Evolutionary conservation across 1,140 invertebrate genomes (phyloP).

Genomic region (Zaprionus tsacasi): DNA sequence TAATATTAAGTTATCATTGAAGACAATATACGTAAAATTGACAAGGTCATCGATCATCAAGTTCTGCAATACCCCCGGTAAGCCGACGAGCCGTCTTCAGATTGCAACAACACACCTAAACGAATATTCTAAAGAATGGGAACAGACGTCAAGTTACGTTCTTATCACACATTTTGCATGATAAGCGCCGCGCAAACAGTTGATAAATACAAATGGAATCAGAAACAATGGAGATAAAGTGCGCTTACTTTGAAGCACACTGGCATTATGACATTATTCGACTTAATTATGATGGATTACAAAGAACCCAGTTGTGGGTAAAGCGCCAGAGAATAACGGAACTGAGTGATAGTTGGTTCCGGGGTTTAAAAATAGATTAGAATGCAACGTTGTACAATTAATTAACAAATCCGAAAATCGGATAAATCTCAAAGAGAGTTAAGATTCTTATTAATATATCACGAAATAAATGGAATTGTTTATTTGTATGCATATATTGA

Average conservation of each 20-base stretch:
- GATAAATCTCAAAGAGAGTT: background rate
- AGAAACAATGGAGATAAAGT: slow-evolving; percentile 47
- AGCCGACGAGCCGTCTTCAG: slow-evolving; percentile 24
- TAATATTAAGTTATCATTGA: background rate
- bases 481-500: background rate
- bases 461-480: background rate
- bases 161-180: slow-evolving; percentile 31
- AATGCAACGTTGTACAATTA: background rate
- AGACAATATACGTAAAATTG: slow-evolving; percentile 1
- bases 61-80: slow-evolving; percentile 35
- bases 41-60: slow-evolving; percentile 25
- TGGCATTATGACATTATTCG: slow-evolving; percentile 44
- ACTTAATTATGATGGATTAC: slow-evolving; percentile 67
- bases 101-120: slow-evolving; percentile 16
- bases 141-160: slow-evolving; percentile 10
- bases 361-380: background rate
- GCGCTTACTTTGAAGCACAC: slow-evolving; percentile 49
- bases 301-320: slow-evolving; percentile 21
- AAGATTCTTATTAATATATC: background rate
- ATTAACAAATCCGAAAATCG: slow-evolving; percentile 9
- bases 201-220: slow-evolving; percentile 26
- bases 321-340: background rate
- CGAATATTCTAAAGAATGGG: slow-evolving; percentile 3
- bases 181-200: slow-evolving; percentile 45
- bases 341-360: slow-evolving; percentile 19